Evolutionary conservation across 2,113 vertebrate genomes (phyloP), one percentile per base, ranked within the genome.

Genomic region (Paradisaea rubra): DNA sequence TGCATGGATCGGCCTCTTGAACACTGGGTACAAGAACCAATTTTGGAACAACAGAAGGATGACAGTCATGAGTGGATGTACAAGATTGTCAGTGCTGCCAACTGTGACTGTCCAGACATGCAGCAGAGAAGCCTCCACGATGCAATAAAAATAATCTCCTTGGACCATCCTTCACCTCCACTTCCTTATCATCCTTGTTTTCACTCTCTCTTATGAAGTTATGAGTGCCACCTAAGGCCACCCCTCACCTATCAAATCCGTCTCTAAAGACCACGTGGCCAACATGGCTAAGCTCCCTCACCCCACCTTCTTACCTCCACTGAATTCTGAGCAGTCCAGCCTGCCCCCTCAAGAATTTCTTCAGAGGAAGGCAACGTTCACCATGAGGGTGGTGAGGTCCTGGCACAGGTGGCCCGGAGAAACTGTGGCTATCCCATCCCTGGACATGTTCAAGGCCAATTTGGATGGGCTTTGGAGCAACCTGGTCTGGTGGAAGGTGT

Each of bases 221-320:
- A 21, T 2, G 21, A 61, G 24, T 44, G 72, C 25, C 8, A 17
- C 27, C 3, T 2, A 65, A 50, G 24, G 71, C 37, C 28, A 35
- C 1, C 5, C 11, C n/a, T 37, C 21, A 39, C 15, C 11, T 16
- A 49, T 4, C 2, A 16, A 25, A 30, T 7, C 17, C 2, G 0
- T 42, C 27, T 63, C 28, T 37, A 35, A 76, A 68, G 19, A 24
- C 13, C 4, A 37, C 0, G 0, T 14, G 27, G 28, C 39, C n/a
- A 37, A 13, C 0, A 0, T 10, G n/a, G 11, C 31, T 47, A 30
- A 31, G 14, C 10, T 57, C 24, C 25, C 15, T 7, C 41, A 84
- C 3, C 2, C 8, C 16, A 24, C 2, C 2, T 47, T 70, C 65
- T 17, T 16, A 31, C 8, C 27, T 52, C 17, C 16, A 5, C 35